Percentiles rank a stretch among this genome's conserved stretches.
These are phyloP conservation scores for Zaprionus nigranus DNA, from an alignment of 1,140 invertebrate species.

Conservation along the genomic window DNA sequence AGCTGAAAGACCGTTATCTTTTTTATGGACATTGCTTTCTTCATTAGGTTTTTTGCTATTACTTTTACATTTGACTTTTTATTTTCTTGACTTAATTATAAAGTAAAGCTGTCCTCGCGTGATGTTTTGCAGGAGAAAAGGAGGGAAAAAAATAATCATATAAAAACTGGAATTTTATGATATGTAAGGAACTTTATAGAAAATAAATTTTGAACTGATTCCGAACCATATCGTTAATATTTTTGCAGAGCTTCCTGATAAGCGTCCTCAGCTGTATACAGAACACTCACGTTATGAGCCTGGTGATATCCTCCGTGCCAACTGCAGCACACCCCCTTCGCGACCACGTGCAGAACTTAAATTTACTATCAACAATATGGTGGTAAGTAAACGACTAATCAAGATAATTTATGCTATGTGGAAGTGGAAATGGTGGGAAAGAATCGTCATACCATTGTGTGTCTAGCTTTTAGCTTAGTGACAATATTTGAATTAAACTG, in stretches of 20 bases:
- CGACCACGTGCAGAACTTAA: conserved; percentile 88
- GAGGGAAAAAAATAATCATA: background rate
- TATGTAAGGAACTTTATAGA: background rate
- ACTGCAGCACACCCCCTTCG: conserved; percentile 89
- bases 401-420: background rate
- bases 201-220: background rate
- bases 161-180: too few species aligned
- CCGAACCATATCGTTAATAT: conserved; percentile 33
- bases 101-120: conserved; percentile 58
- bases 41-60: conserved; percentile 72
- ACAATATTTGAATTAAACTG: too few species aligned
- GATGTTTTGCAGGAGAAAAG: conserved; percentile 20
- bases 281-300: conserved; percentile 88
- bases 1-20: conserved; percentile 9
- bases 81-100: conserved; percentile 81
- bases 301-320: conserved; percentile 88
- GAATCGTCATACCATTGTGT: too few species aligned
- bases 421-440: too few species aligned
- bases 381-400: conserved; percentile 86
- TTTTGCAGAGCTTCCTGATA: conserved; percentile 86
- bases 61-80: conserved; percentile 16
- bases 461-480: too few species aligned
- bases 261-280: conserved; percentile 86
- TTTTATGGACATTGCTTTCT: conserved; percentile 79
- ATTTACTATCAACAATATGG: conserved; percentile 90